Base-by-base conservation (phyloP, 1,140 invertebrate species). In the Nephila pilipes region DNA sequence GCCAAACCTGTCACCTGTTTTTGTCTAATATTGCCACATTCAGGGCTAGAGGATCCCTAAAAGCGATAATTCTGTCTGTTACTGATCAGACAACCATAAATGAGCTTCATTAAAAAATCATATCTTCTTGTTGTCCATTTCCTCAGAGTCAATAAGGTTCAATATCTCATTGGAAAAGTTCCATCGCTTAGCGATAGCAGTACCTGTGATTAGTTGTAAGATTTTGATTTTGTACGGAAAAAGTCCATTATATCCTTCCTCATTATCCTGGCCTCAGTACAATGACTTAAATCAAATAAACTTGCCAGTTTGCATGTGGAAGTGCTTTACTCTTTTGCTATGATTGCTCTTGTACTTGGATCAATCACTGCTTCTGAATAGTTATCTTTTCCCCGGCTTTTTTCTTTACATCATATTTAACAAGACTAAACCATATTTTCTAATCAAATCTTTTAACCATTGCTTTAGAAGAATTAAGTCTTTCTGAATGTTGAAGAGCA, bases 211-310 rank as follows among this genome's bases (percentile, higher is more conserved):
- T 0, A 85, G 58, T 25, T 85, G 55, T 85, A 57, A 85, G 32
- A n/a, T 85, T 57, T 85, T 4, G 25, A 32, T 58, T n/a, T 85
- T 85, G 83, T 58, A 25, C 58, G 55, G 14, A 32, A 46, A 57
- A 57, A 85, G 54, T 25, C 55, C n/a, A n/a, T 22, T 3, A 60
- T 85, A 60, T 85, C 25, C 25, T 22, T 57, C 25, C 55, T 85
- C n/a, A 60, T 16, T 58, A 29, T 55, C 83, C 32, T 85, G 54
- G 83, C 83, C 57, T n/a, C n/a, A 85, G 81, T 29, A n/a, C 81
- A 58, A 10, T 25, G 2, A 58, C 83, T 58, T 22, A 85, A 29
- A 85, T 85, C 22, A 2, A 85, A 85, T 57, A 58, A 14, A 85
- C 10, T 85, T 85, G 55, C 55, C 54, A 60, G 25, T 32, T 20